A percentile compares a stretch with the other conserved stretches of the same genome.
phyloP scores from a whole-genome alignment of 2,888 invertebrate species.

The Anoncus sp. region DNA sequence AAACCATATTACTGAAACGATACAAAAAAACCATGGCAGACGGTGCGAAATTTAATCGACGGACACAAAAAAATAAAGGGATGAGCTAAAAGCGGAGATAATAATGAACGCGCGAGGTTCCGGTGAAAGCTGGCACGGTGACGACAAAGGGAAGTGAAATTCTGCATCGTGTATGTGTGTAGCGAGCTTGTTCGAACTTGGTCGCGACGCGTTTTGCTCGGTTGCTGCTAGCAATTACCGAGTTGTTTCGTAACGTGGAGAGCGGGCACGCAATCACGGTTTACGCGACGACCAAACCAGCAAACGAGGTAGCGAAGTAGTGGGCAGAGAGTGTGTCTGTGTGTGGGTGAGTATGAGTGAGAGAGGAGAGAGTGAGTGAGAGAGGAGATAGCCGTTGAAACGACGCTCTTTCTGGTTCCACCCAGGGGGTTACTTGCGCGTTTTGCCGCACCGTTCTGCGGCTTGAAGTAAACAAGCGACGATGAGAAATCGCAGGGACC shows the following conservation, averaged over 20 bases:
- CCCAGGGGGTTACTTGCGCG: constrained; percentile 47
- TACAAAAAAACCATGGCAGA: neutral
- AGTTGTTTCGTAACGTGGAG: constrained; percentile 78
- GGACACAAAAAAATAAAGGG: constrained; percentile 30
- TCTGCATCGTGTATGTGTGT: constrained; percentile 8
- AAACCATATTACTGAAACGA: constrained; percentile 5
- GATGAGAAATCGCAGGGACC: constrained; percentile 46
- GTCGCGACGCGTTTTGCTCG: constrained; percentile 71
- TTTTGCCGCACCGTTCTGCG: constrained; percentile 51
- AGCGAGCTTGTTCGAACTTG: constrained; percentile 52
- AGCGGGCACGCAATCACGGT: constrained; percentile 78
- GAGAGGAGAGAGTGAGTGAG: constrained; percentile 17
- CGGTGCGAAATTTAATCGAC: constrained; percentile 37
- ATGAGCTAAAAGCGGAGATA: constrained; percentile 54
- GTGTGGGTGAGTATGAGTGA: constrained; percentile 3
- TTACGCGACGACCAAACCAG: constrained; percentile 62
- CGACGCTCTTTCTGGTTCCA: constrained; percentile 27
- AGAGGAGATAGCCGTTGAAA: constrained; percentile 32
- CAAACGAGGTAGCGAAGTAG: constrained; percentile 28
- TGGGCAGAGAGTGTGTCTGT: neutral
- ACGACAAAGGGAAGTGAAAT: constrained; percentile 50
- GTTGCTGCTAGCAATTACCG: constrained; percentile 78
- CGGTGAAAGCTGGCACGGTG: constrained; percentile 42
- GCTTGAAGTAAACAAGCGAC: constrained; percentile 47
- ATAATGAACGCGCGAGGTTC: constrained; percentile 50